These are phyloP conservation scores for Catharus bicknelli DNA, from an alignment of 2,113 vertebrate genomes.

Conservation along the genomic window DNA sequence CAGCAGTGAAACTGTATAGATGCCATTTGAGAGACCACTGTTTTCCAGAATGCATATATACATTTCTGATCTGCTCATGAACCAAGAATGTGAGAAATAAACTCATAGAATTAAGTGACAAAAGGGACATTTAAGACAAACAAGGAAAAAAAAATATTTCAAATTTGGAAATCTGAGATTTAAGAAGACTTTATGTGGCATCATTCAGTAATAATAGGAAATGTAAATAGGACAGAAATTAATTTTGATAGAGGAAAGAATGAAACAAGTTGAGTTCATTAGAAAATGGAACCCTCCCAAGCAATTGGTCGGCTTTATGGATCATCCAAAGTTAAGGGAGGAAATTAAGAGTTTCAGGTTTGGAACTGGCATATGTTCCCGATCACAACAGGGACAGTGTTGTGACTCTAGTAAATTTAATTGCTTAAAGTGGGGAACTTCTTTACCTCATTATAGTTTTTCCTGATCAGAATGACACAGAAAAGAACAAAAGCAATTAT, in stretches of 20 bases:
- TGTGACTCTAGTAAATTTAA: neutral
- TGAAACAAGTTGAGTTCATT: neutral
- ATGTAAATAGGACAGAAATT: neutral
- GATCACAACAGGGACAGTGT: neutral
- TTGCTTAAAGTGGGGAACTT: neutral
- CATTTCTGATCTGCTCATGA: neutral
- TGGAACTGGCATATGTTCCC: too few species aligned
- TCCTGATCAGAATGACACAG: neutral
- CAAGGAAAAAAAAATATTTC: accelerated
- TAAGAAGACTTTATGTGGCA: neutral
- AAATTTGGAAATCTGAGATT: neutral
- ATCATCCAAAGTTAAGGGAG: neutral
- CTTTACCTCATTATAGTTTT: neutral
- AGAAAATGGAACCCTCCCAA: neutral
- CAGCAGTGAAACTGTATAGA: neutral
- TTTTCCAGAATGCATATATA: neutral
- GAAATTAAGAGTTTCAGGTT: neutral
- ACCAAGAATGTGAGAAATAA: neutral
- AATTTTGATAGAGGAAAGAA: neutral
- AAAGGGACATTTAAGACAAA: neutral
- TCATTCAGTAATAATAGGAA: neutral
- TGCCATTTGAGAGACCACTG: neutral
- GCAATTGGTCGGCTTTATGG: neutral
- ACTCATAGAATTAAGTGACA: neutral
- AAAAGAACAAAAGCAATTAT: neutral